Evolutionary conservation across 2,797 vertebrate species (phyloP).

Genomic region (Orestias chungarensis): DNA sequence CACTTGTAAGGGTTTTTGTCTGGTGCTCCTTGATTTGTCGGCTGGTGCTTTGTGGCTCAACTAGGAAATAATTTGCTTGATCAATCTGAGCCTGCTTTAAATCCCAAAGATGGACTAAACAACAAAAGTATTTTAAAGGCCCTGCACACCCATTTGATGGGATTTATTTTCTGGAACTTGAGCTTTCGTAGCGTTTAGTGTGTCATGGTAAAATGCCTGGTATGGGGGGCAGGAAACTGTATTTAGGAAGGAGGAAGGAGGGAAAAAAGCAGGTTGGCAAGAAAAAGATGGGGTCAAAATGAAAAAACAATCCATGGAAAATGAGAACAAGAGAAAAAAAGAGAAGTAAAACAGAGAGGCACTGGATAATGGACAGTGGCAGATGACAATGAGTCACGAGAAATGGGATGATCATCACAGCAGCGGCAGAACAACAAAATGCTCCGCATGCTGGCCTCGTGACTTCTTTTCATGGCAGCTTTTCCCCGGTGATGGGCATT

Average conservation of each 20-base stretch:
- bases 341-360: conserved; percentile 11
- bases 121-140: conserved; percentile 33
- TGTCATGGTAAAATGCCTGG: conserved; percentile 41
- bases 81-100: conserved; percentile 63
- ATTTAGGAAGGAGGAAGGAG: conserved; percentile 35
- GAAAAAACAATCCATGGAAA: conserved; percentile 4
- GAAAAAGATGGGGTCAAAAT: conserved; percentile 9
- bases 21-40: conserved; percentile 25
- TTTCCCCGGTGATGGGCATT: conserved; percentile 52
- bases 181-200: conserved; percentile 31
- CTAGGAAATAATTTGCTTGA: conserved; percentile 78
- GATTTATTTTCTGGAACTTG: conserved; percentile 35
- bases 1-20: not conserved
- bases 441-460: conserved; percentile 65
- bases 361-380: conserved; percentile 30
- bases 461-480: conserved; percentile 67
- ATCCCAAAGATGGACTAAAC: conserved; percentile 68
- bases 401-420: conserved; percentile 61
- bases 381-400: conserved; percentile 54
- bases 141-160: not conserved
- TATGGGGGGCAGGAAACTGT: conserved; percentile 57
- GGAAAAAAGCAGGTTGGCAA: conserved; percentile 18
- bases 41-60: conserved; percentile 23
- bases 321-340: not conserved
- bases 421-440: conserved; percentile 61